Base-by-base conservation (phyloP, 23 tunicate species). In the Trididemnum clinides region DNA sequence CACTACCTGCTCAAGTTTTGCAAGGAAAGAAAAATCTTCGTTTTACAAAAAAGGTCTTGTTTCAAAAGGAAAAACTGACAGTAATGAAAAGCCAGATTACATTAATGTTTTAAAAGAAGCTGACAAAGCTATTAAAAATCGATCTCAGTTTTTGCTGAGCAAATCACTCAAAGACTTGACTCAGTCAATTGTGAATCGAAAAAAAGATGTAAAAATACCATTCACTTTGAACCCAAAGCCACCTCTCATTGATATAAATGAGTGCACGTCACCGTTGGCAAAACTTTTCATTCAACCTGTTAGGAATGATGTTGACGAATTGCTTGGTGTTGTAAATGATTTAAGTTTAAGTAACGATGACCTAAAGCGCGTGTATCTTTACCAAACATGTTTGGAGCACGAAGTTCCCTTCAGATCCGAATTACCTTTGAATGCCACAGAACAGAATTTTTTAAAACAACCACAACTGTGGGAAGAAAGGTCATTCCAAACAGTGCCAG, bases 331-430 rank as follows among this genome's bases (percentile, higher is more conserved):
- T n/a, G n/a, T n/a, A n/a, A n/a, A n/a, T n/a, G 15, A 44, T 44
- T 44, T 44, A 44, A 4, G 27, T 12, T 4, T 62, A 50, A 39
- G 51, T 30, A 37, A 51, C 10, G 39, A 78, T 5, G 83, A 78
- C 28, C 15, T 78, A 26, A 78, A 78, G 36, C 64, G 83, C 15
- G 20, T 78, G 1, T 78, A 18, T 31, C 18, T 54, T 1, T 78
- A 5, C 66, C 83, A 78, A 51, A n/a, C 5, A 5, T 51, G 65
- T 34, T 23, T 78, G 66, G 36, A 6, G 20, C 51, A 78, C 51
- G 83, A 78, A 78, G 18, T 5, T 51, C 83, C 83, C 2, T 28
- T 2, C n/a, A 51, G 51, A 7, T 26, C 21, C 25, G 83, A 78
- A 31, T 15, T 78, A 10, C 65, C 65, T 50, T 2, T 18, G 7